Conservation (phyloP, 2,888 invertebrate species). For the Branchipolynoe longqiensis region DNA sequence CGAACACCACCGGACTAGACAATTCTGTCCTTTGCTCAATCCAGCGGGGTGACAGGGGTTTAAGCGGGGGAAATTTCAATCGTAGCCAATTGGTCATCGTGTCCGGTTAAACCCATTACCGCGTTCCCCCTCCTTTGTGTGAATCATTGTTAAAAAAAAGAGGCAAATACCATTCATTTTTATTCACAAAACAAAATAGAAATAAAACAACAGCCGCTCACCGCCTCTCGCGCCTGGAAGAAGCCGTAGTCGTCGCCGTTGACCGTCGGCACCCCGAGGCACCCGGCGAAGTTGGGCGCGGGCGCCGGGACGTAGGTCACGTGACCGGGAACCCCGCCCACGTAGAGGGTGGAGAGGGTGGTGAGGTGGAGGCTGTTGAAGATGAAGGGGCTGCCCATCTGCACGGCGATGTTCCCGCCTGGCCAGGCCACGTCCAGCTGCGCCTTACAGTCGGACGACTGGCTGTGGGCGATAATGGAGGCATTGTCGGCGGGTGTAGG, state of each 20-base stretch:
- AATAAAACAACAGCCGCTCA: conserved; percentile 10
- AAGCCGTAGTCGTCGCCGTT: conserved; percentile 12
- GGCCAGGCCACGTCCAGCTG: conserved; percentile 21
- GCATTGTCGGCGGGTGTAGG: background rate
- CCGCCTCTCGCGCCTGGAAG: conserved; percentile 8
- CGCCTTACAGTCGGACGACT: conserved; percentile 54
- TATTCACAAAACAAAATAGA: too few species aligned
- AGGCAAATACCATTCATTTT: too few species aligned
- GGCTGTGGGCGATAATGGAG: conserved; percentile 27
- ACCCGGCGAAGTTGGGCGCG: conserved; percentile 48
- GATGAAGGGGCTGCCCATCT: conserved; percentile 50
- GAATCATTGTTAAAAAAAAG: too few species aligned
- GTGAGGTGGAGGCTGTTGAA: conserved; percentile 41
- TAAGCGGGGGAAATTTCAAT: too few species aligned
- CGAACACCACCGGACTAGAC: too few species aligned
- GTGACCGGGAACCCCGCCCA: conserved; percentile 49
- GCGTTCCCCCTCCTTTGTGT: too few species aligned
- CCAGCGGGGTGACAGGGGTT: too few species aligned
- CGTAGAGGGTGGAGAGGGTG: conserved; percentile 19
- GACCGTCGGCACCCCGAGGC: conserved; percentile 1
- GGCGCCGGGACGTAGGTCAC: background rate
- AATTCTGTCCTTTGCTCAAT: too few species aligned
- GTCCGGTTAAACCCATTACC: too few species aligned
- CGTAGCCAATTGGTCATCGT: too few species aligned
- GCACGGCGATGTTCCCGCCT: background rate